Percentiles rank a stretch among this genome's conserved stretches.
phyloP scores from a whole-genome alignment of 2,888 invertebrate species.

The Acronicta aceris region DNA sequence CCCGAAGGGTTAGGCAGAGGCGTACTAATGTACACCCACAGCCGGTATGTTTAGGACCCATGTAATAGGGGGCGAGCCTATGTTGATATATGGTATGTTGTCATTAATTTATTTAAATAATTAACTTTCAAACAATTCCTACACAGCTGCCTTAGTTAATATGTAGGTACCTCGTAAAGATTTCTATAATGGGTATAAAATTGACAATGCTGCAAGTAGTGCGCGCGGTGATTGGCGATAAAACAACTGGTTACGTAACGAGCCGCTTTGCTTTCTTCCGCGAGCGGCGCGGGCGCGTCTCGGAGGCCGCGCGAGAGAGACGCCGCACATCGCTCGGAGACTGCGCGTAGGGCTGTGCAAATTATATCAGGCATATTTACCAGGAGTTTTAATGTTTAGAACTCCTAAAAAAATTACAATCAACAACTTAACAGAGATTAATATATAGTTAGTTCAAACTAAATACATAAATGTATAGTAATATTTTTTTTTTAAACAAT shows the following conservation, averaged over 20 bases:
- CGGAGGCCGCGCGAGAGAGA: conserved; percentile 61
- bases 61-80: too few species aligned
- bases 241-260: conserved; percentile 78
- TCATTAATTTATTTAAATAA: too few species aligned
- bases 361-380: background rate
- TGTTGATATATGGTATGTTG: too few species aligned
- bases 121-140: background rate
- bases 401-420: too few species aligned
- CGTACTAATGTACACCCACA: too few species aligned
- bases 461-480: too few species aligned
- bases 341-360: conserved; percentile 66
- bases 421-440: too few species aligned
- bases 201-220: conserved; percentile 60
- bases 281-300: conserved; percentile 70
- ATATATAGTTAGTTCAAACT: too few species aligned
- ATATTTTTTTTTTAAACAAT: too few species aligned
- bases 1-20: too few species aligned
- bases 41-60: too few species aligned
- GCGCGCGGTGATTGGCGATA: conserved; percentile 69
- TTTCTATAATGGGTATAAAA: conserved; percentile 54
- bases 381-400: background rate
- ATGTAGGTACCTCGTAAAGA: conserved; percentile 11
- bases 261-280: conserved; percentile 80
- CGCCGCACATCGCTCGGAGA: conserved; percentile 56
- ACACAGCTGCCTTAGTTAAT: background rate